Evolutionary conservation across 2,797 vertebrate species (phyloP).

Genomic region (Neosilurus mollespiculum): DNA sequence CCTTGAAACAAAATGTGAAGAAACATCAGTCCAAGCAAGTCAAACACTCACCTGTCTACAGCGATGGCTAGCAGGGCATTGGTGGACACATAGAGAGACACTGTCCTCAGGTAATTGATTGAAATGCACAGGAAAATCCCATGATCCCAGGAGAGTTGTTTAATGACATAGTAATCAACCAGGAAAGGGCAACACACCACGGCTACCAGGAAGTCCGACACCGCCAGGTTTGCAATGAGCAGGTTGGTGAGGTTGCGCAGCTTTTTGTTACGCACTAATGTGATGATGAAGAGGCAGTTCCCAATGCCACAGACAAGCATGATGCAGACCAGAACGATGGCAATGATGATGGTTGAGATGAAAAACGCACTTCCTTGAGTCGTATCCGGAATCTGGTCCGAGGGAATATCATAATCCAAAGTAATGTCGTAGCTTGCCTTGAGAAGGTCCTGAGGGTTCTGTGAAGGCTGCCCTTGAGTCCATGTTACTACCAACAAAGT

Average conservation of each 20-base stretch:
- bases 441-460: constrained; percentile 68
- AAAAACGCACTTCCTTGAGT: constrained; percentile 89
- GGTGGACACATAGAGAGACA: constrained; percentile 94
- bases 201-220: constrained; percentile 95
- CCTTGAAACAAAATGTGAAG: too few relatives aligned
- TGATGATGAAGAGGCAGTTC: constrained; percentile 91
- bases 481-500: constrained; percentile 59
- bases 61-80: constrained; percentile 94
- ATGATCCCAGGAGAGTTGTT: constrained; percentile 91
- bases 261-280: constrained; percentile 88
- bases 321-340: constrained; percentile 85
- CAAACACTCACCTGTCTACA: constrained; percentile 84
- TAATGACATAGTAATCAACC: constrained; percentile 96
- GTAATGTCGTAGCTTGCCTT: constrained; percentile 70
- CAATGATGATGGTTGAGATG: constrained; percentile 86
- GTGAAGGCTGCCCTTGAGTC: constrained; percentile 55
- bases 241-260: constrained; percentile 94
- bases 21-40: neutral
- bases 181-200: constrained; percentile 95
- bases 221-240: constrained; percentile 93
- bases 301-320: constrained; percentile 93
- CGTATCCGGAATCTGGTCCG: constrained; percentile 84
- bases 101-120: constrained; percentile 90
- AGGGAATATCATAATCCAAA: constrained; percentile 82
- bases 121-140: constrained; percentile 88